Evolutionary conservation across 2,888 invertebrate genomes (phyloP), one percentile per base, ranked within the genome.

Genomic region (Acanthococcus lagerstroemiae): DNA sequence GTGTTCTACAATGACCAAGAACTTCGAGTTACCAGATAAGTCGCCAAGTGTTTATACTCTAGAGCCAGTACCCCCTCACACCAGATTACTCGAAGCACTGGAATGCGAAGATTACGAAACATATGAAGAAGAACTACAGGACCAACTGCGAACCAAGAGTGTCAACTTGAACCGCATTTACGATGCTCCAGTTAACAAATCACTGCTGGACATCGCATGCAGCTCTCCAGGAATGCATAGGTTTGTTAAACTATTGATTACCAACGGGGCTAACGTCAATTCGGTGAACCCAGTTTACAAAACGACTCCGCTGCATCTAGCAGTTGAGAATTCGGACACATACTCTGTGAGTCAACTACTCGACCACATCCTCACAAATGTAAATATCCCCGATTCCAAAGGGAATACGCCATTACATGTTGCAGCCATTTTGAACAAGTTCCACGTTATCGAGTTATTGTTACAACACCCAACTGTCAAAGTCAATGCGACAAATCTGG

Each of bases 221-320:
- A 58, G 67, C 26, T 77, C 77, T 0, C 78, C 79, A 68, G 79
- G 81, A 48, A 77, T 77, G 69, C 74, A 78, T 27, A 78, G 81
- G 30, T 85, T 83, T 65, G 80, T 83, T 0, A 76, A 81, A 70
- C 76, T 80, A 4, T 75, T 87, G 46, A 73, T 86, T 9, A 78
- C 81, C 66, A 75, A 81, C 61, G 83, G 84, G 67, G 85, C 84
- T 0, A 78, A 84, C 73, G 80, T 83, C 0, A 83, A 83, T 70
- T 78, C 76, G 70, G 72, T 82, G 0, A 84, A 84, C 73, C 77
- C 78, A 68, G 78, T 77, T 1, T 79, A 82, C 61, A 78, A 80
- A 17, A 81, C 80, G 69, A 81, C 83, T n/a, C 83, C 85, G 0
- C 77, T 87, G 69, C 86, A 87, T 74, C 83, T 83, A 68, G 84